These are phyloP conservation scores for Pinctada fucata DNA, from an alignment of 2,888 invertebrate genomes.

Conservation along the genomic window DNA sequence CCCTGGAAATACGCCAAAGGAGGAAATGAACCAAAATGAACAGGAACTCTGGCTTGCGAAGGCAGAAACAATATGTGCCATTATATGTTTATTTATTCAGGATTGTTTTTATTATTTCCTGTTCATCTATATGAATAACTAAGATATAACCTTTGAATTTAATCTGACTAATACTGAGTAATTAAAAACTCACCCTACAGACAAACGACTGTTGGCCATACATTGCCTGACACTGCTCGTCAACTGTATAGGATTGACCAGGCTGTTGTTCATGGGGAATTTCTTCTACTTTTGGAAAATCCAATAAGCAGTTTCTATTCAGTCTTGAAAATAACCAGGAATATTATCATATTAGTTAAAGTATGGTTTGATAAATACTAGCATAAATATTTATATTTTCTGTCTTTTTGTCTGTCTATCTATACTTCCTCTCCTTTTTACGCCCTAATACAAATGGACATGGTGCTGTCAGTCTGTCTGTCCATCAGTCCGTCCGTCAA, in stretches of 20 bases:
- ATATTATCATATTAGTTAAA: not conserved
- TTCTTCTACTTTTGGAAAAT: constrained; percentile 3
- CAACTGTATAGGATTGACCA: constrained; percentile 21
- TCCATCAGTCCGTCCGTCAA: not conserved
- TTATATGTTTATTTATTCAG: not conserved
- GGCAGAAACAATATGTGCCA: not conserved
- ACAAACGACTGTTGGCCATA: constrained; percentile 27
- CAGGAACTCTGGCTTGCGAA: not conserved
- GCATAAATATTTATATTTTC: too few species aligned
- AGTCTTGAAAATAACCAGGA: constrained; percentile 9
- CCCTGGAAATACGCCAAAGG: too few species aligned
- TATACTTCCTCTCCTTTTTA: too few species aligned
- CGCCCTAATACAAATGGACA: not conserved
- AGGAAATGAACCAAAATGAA: not conserved
- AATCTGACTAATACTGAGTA: too few species aligned
- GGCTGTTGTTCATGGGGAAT: not conserved
- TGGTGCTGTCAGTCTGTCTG: not conserved
- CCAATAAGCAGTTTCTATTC: constrained; percentile 27
- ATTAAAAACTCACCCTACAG: constrained; percentile 24
- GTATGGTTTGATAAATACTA: not conserved
- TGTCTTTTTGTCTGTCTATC: too few species aligned
- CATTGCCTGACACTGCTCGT: constrained; percentile 28
- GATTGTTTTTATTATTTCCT: not conserved
- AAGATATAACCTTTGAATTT: too few species aligned
- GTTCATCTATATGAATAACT: too few species aligned